Conservation (phyloP, 1,140 invertebrate genomes). For the Centruroides vittatus region DNA sequence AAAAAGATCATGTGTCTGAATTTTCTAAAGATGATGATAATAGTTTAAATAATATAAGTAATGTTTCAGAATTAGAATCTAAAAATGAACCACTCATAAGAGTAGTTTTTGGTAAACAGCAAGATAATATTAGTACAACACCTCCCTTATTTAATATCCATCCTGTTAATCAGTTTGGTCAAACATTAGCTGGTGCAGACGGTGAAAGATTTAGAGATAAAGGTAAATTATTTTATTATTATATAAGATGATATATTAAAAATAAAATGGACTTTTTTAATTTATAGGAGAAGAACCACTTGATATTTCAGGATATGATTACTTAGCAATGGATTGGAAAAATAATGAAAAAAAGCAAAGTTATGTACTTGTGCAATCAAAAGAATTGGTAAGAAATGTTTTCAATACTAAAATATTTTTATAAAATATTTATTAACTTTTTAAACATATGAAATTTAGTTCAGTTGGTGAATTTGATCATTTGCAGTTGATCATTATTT, state of each 20-base stretch:
- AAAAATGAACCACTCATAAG: not conserved
- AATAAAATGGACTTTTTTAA: not conserved
- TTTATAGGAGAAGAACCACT: constrained; percentile 27
- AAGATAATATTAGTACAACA: not conserved
- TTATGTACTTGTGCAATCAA: constrained; percentile 30
- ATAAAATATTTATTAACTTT: too few species aligned
- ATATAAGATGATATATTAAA: too few species aligned
- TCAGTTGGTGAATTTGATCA: too few species aligned
- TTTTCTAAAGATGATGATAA: too few species aligned
- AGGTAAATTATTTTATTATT: constrained; percentile 11
- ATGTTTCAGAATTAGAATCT: too few species aligned
- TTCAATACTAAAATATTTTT: too few species aligned
- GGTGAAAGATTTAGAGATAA: constrained; percentile 25
- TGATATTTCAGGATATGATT: constrained; percentile 24
- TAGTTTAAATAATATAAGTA: too few species aligned
- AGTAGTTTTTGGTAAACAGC: not conserved
- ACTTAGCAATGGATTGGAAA: constrained; percentile 34
- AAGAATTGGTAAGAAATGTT: constrained; percentile 24
- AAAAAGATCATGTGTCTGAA: too few species aligned
- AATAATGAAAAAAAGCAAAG: constrained; percentile 27
- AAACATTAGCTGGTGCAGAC: constrained; percentile 19
- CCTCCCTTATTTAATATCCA: constrained; percentile 24
- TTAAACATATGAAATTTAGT: too few species aligned
- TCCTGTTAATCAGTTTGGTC: constrained; percentile 25
- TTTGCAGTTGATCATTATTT: too few species aligned